Base-by-base conservation (phyloP, 2,888 invertebrate genomes). In the Desoria tigrina region DNA sequence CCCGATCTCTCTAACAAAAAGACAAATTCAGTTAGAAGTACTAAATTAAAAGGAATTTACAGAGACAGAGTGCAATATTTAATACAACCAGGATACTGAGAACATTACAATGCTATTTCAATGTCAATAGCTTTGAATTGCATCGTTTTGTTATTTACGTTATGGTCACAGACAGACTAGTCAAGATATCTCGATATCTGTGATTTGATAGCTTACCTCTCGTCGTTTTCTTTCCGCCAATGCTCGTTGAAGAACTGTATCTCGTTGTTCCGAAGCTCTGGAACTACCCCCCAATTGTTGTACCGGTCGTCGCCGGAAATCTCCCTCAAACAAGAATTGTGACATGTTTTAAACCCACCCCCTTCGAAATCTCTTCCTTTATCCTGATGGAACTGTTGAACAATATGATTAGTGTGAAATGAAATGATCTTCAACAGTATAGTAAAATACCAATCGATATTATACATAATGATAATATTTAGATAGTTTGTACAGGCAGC, bases 261-360 rank as follows among this genome's bases (percentile, higher is more conserved):
- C 89, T 75, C 86, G 83, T 14, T 61, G 55, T 54, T 85, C 88
- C 71, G 88, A 86, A 72, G 87, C 85, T 63, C 84, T 84, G 78
- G 91, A 91, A n/a, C 89, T 89, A 66, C 95, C 95, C 67, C 92
- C 88, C 75, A 95, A 83, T 81, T 90, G 94, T 82, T 95, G 95
- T 78, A 89, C 86, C 9, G 95, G 96, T 80, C 86, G 88, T 57
- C 90, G 85, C 78, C 90, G 86, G 79, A 89, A 92, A 79, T 94
- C 90, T 63, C 96, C 96, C 80, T 96, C 94, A 80, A 96, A 96
- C 18, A 69, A 55, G 45, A 66, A 75, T 16, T 70, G 68, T 1
- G 73, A 74, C 72, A 72, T 73, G 4, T 55, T 66, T 24, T 7
- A n/a, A n/a, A n/a, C n/a, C 42, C 18, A n/a, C 55, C 55, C 23